phyloP scores from a whole-genome alignment of 2,797 vertebrate genomes.

The Liasis olivaceus region DNA sequence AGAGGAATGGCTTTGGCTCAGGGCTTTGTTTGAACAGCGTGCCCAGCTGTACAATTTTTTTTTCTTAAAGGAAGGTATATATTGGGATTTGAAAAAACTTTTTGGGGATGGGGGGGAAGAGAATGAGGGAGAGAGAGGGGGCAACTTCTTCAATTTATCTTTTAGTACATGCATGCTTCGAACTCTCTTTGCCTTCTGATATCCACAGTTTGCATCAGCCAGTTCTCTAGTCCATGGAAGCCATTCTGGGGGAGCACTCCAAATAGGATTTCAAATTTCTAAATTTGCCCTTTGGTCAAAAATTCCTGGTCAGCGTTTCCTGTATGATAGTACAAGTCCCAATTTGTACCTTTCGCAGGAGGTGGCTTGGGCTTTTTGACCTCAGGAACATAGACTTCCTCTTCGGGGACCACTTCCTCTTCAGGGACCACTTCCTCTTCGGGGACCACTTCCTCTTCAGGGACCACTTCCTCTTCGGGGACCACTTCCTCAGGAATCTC shows the following conservation, averaged over 20 bases:
- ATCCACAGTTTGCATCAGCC: background rate
- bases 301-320: background rate
- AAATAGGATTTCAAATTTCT: background rate
- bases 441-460: constrained; percentile 57
- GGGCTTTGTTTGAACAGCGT: background rate
- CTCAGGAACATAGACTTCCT: constrained; percentile 56
- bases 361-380: constrained; percentile 67
- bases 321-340: background rate
- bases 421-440: constrained; percentile 29
- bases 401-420: constrained; percentile 68
- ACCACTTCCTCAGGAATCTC: constrained; percentile 43
- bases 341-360: constrained; percentile 58
- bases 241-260: background rate
- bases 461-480: constrained; percentile 65
- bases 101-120: background rate
- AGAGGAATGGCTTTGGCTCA: background rate
- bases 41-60: background rate
- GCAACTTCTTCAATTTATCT: background rate
- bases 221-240: background rate
- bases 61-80: background rate
- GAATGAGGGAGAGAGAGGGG: background rate
- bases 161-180: background rate
- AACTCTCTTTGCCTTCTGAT: background rate
- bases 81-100: background rate
- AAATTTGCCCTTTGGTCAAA: background rate